Conservation (phyloP, 2,113 vertebrate genomes). For the Platycercus adscitus region DNA sequence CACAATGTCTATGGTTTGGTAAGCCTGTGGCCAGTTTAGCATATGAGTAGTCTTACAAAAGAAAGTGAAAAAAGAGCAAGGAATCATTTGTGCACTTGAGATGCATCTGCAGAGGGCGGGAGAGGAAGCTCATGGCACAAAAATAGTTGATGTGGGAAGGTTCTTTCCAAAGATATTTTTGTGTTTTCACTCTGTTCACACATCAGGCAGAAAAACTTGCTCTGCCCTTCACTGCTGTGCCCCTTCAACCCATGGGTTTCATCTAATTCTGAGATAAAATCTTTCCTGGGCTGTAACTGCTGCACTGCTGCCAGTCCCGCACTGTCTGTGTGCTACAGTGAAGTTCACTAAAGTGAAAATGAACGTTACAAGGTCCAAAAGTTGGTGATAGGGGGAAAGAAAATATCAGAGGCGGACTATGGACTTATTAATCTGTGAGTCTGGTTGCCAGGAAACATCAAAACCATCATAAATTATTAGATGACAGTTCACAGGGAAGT, state of each 20-base stretch:
- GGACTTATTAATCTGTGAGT: constrained; percentile 43
- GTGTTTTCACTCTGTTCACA: neutral
- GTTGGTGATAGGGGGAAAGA: neutral
- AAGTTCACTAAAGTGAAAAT: constrained; percentile 8
- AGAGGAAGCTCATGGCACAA: neutral
- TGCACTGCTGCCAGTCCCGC: neutral
- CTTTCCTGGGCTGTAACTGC: neutral
- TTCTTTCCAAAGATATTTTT: neutral
- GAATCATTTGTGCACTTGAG: neutral
- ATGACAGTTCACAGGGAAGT: neutral
- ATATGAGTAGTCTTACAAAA: neutral
- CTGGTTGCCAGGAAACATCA: constrained; percentile 33
- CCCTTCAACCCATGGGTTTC: rapidly evolving
- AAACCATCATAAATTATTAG: constrained; percentile 30
- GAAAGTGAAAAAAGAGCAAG: neutral
- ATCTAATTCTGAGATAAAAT: neutral
- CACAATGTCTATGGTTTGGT: neutral
- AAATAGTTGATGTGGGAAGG: neutral
- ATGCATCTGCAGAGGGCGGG: neutral
- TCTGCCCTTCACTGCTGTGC: neutral
- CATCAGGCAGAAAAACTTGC: neutral
- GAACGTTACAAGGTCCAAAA: constrained; percentile 38
- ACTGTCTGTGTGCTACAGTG: neutral
- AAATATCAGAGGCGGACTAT: constrained; percentile 9
- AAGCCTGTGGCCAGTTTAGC: neutral